Percentiles rank a stretch among this genome's conserved stretches.
Evolutionary conservation across 2,113 vertebrate species (phyloP).

Genomic region (Eulacestoma nigropectus): DNA sequence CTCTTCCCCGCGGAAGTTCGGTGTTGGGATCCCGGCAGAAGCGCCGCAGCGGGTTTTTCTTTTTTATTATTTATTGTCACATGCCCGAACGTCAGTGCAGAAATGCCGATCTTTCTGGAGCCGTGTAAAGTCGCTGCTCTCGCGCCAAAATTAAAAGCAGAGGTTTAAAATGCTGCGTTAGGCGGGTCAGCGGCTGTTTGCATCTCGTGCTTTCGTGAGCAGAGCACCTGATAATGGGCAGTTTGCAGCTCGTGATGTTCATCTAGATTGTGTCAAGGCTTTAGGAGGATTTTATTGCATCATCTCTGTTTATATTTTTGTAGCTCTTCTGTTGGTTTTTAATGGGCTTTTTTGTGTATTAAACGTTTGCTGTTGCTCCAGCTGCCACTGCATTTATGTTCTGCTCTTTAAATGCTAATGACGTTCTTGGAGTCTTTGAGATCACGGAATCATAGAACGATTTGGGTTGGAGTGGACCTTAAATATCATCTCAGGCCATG

Average conservation of each 20-base stretch:
- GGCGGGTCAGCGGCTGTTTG: not conserved
- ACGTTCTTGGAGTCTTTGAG: not conserved
- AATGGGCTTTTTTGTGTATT: not conserved
- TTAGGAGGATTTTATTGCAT: too few species aligned
- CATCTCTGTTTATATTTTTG: not conserved
- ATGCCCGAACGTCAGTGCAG: not conserved
- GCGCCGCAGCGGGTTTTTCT: not conserved
- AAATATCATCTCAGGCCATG: not conserved
- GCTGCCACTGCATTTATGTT: not conserved
- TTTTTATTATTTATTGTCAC: not conserved
- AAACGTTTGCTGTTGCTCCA: not conserved
- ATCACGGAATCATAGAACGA: not conserved
- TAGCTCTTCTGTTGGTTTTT: not conserved
- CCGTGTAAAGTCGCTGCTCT: not conserved
- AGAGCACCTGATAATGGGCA: not conserved
- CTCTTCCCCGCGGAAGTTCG: not conserved
- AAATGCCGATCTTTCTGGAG: not conserved
- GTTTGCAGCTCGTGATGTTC: not conserved
- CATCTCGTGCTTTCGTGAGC: not conserved
- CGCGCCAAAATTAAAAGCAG: constrained; percentile 13
- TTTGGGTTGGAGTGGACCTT: not conserved
- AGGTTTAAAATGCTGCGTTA: not conserved
- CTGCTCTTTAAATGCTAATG: not conserved
- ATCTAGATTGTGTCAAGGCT: rapidly evolving
- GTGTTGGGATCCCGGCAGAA: not conserved